Conservation (phyloP, 1,140 invertebrate genomes). For the Drosophila seguyi region DNA sequence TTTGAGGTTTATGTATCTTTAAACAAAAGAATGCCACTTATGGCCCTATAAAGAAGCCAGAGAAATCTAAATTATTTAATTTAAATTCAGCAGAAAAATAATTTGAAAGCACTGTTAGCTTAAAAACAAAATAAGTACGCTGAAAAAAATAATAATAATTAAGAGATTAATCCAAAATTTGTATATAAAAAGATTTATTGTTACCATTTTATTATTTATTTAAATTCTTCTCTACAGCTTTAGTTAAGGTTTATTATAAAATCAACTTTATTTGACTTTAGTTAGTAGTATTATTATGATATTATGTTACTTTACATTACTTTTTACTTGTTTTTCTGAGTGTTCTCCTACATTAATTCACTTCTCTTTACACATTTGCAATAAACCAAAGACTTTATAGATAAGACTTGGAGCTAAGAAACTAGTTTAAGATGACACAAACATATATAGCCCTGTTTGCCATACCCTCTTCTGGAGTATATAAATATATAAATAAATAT, state of each 20-base stretch:
- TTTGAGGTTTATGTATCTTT: neutral
- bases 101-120: constrained; percentile 3
- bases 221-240: too few species aligned
- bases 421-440: constrained; percentile 9
- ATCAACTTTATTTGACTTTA: too few species aligned
- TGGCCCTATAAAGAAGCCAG: constrained; percentile 33
- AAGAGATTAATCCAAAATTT: too few species aligned
- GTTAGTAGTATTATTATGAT: too few species aligned
- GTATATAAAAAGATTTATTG: too few species aligned
- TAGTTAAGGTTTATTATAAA: too few species aligned
- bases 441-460: neutral
- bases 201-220: too few species aligned
- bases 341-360: neutral
- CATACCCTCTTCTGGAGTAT: neutral
- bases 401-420: neutral
- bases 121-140: too few species aligned
- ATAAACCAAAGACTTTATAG: constrained; percentile 5
- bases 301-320: neutral
- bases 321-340: neutral
- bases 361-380: constrained; percentile 1
- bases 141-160: too few species aligned
- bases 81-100: constrained; percentile 4
- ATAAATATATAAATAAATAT: too few species aligned
- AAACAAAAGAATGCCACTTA: constrained; percentile 9
- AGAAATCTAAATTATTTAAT: constrained; percentile 10